Base-by-base conservation (phyloP, 23 tunicate genomes). In the Halocynthia aurantium region DNA sequence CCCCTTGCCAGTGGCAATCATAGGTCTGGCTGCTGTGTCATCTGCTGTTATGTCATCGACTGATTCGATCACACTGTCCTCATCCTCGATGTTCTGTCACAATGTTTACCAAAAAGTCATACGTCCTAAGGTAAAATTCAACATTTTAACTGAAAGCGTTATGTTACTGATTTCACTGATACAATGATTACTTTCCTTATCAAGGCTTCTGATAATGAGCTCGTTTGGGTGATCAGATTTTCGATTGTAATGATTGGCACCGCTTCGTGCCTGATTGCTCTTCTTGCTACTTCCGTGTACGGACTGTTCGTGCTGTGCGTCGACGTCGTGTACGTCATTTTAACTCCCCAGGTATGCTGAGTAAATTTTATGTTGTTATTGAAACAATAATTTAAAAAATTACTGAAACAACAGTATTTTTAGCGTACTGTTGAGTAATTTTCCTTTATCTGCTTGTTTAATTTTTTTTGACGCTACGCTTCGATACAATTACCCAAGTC, bases 31-130 rank as follows among this genome's bases (percentile, higher is more conserved):
- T 50, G 78, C 78, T 13, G 78, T 74, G 13, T 74, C 78, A 20
- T 74, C 78, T 12, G 78, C 78, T 12, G 78, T 74, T 8, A 74
- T 74, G 78, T 74, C 78, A 20, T 74, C 78, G 19, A 74, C 78
- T 10, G 78, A 74, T 53, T 74, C 78, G 18, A 74, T 74, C 55
- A 74, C 78, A 11, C 57, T 74, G 13, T 74, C 78, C 49, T 74
- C 78, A 12, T 62, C 78, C 7, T 74, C 78, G 17, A 74, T 74
- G 78, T 74, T 74, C 6, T 50, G 60, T 74, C 78, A 74, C 21
- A 74, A 74, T 53, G 78, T 74, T 15, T 74, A 74, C 65, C 5
- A 74, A 53, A 53, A 52, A 51, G 50, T 74, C 31, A 54, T 74
- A 19, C 55, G 78, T 13, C 78, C 78, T 6, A 62, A 74, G 21